Base-by-base conservation (phyloP, 2,888 invertebrate genomes). In the Pyrrhia umbra region DNA sequence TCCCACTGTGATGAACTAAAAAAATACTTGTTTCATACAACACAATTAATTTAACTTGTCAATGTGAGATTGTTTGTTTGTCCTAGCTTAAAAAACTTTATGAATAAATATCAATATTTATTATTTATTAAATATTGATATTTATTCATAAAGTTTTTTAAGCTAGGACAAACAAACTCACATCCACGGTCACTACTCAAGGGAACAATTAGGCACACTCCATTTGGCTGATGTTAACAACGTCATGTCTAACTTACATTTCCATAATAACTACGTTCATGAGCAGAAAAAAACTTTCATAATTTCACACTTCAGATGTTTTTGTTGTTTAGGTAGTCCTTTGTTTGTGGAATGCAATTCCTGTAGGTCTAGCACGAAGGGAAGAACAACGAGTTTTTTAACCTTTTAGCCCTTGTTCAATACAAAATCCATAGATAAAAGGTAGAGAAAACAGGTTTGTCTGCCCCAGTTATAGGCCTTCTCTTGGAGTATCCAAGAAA, bases 181-280 rank as follows among this genome's bases (percentile, higher is more conserved):
- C 20, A 50, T 61, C 25, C 45, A 56, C 27, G 47, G 46, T 49
- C 66, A 61, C 10, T 30, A 39, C 34, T 68, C 54, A 42, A 54
- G 39, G 15, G 8, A 39, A 13, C 23, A 6, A 61, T 64, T 58
- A 63, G 27, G 20, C 6, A 69, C 69, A 61, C 58, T 47, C 60
- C 60, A 66, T 71, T 68, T 62, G 54, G 20, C 25, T 8, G 23
- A 54, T 54, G 46, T 39, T 45, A 56, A 57, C 21, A 43, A 46
- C 50, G 18, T 42, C 47, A 59, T 52, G 39, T 60, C 56, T 56
- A 9, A 58, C 50, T 52, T 4, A 30, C n/a, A 77, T 71, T 77
- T 74, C 55, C 71, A 77, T 77, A 72, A 62, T 67, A 45, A 54
- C 47, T 56, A 37, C 50, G 66, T 65, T 52, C 46, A 37, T 37